Evolutionary conservation across 2,888 invertebrate genomes (phyloP), one percentile per base, ranked within the genome.

Genomic region (Parnassius glacialis): DNA sequence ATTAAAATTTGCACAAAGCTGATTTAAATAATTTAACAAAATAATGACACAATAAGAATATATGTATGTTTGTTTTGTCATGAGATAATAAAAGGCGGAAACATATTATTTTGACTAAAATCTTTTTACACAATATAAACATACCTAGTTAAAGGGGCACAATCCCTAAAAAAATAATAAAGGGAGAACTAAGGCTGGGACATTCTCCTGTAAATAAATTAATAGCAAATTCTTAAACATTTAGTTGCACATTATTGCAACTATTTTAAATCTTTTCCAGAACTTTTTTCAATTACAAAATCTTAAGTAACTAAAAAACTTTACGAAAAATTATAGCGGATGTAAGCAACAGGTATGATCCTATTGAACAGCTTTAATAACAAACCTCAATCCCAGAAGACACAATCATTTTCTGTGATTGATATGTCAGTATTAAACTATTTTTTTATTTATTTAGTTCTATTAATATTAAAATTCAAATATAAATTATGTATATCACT

Each of bases 361-460:
- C 3, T 11, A 50, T 16, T 2, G 16, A 20, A 2, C 20, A 20
- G 16, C 34, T 41, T 9, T 52, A 9, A 25, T 20, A 52, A 34
- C 13, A 12, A 34, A 34, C 34, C 9, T 12, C 20, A 43, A 54
- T 25, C 34, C 12, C 48, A 41, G 11, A 10, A n/a, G 25, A 12
- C 55, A 45, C 48, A 57, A 20, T 20, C 34, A 12, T 55, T 45
- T 13, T 13, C 20, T 55, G 43, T 20, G 50, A 62, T 44, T 59
- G 58, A 62, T 58, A 62, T 62, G 62, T 52, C 42, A 53, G 20
- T 44, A 58, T 56, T 45, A 52, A 53, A 45, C 43, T 16, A 20
- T 2, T 20, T 20, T 20, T 20, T 20, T 20, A 20, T 20, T 20
- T 20, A 20, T 20, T 20, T 20, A 20, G 34, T 34, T 34, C 5